Evolutionary conservation across 2,797 vertebrate genomes (phyloP).

Genomic region (Echeneis naucrates): DNA sequence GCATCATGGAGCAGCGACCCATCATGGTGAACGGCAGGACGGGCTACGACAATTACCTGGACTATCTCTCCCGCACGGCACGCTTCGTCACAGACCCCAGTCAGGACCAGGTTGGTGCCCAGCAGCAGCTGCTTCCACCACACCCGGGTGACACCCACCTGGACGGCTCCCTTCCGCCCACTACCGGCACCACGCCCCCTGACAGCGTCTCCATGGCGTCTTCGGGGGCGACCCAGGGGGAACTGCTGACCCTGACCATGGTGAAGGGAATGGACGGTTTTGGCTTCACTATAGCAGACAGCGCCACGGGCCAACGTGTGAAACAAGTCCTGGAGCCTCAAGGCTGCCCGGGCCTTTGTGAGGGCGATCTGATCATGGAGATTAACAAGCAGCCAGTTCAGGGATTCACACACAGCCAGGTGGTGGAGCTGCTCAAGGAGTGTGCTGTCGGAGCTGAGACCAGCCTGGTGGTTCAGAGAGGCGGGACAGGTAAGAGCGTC

Average conservation of each 20-base stretch:
- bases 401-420: conserved; percentile 93
- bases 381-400: conserved; percentile 96
- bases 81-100: conserved; percentile 86
- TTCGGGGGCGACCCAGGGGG: conserved; percentile 93
- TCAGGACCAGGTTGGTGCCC: conserved; percentile 76
- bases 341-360: conserved; percentile 95
- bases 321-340: conserved; percentile 97
- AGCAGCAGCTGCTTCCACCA: conserved; percentile 86
- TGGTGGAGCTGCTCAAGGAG: conserved; percentile 99
- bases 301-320: conserved; percentile 94
- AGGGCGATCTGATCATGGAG: conserved; percentile 98
- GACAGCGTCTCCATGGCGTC: conserved; percentile 98
- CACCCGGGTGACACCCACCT: conserved; percentile 94
- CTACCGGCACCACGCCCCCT: conserved; percentile 84
- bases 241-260: conserved; percentile 96
- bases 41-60: conserved; percentile 98
- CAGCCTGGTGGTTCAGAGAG: conserved; percentile 94
- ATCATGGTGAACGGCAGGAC: conserved; percentile 94
- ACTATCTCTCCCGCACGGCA: conserved; percentile 96
- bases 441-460: conserved; percentile 93
- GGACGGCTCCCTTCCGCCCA: conserved; percentile 91
- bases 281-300: conserved; percentile 98
- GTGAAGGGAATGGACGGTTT: conserved; percentile 97
- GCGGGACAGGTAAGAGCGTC: conserved; percentile 89
- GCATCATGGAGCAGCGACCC: conserved; percentile 96